Percentiles rank a stretch among this genome's conserved stretches.
These are phyloP conservation scores for Brachyptera risi DNA, from an alignment of 2,888 invertebrate species.

Conservation along the genomic window DNA sequence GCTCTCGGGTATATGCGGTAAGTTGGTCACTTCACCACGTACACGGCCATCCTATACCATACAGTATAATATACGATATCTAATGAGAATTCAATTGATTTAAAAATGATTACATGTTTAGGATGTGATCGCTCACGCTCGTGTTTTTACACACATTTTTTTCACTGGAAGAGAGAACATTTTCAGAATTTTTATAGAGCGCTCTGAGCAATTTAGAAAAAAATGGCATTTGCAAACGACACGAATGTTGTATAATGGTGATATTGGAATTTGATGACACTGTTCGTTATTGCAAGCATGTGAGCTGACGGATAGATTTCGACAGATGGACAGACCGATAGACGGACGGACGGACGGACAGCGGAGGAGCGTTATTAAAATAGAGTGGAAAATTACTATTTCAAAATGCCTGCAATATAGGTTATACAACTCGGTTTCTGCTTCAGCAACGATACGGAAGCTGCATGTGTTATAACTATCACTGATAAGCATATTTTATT, in stretches of 20 bases:
- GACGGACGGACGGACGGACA: no score
- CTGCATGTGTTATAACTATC: no score
- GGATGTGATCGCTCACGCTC: slow-evolving; percentile 23
- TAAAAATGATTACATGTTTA: slow-evolving; percentile 32
- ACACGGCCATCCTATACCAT: no score
- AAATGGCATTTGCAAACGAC: not conserved
- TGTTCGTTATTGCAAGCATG: slow-evolving; percentile 11
- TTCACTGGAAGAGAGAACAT: not conserved
- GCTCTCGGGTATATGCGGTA: no score
- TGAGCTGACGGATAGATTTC: no score
- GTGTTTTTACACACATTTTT: not conserved
- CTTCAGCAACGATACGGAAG: no score
- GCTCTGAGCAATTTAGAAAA: slow-evolving; percentile 11
- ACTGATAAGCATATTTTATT: no score
- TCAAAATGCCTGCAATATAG: not conserved
- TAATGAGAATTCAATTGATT: slow-evolving; percentile 31
- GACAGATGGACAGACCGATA: no score
- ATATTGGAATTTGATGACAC: slow-evolving; percentile 25
- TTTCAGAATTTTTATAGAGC: slow-evolving; percentile 16
- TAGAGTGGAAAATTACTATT: not conserved
- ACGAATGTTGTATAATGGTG: slow-evolving; percentile 1
- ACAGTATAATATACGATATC: not conserved
- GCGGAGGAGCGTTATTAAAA: slow-evolving; percentile 16
- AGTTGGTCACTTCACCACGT: no score
- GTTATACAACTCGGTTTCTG: not conserved